Base-by-base conservation (phyloP, 2,113 vertebrate genomes). In the Merops nubicus region DNA sequence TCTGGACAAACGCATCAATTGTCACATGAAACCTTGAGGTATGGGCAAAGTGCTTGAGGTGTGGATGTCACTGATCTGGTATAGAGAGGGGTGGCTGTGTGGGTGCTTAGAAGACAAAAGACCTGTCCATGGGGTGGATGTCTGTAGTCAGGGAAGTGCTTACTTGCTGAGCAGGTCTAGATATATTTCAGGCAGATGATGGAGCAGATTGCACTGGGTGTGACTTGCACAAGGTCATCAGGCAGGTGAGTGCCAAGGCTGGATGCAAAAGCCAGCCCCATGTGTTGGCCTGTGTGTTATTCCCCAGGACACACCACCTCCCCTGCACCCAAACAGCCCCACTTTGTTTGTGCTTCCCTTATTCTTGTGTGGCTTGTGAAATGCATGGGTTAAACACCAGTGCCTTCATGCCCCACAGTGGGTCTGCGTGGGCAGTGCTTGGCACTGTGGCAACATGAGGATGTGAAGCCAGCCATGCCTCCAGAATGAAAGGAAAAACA, bases 21-120 rank as follows among this genome's bases (percentile, higher is more conserved):
- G 26, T 14, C 26, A 6, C 0, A 0, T 54, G 47, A 17, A 10
- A 31, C 0, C 0, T 28, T 42, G 64, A 36, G 8, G 2, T 51
- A 28, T 51, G 38, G 53, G 36, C 7, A 19, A 79, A 78, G 5
- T 2, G 2, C 25, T 73, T 42, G 22, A 68, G 4, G 22, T 47
- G 8, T 18, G 59, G 16, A 21, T 69, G 29, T 53, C 48, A 63
- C n/a, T 36, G 23, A 25, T 15, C 56, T 19, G 11, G 9, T n/a
- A 4, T 28, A 74, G 54, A 18, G 31, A 29, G 14, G 45, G 21
- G 23, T 79, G 29, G 36, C 6, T 33, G 5, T 40, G 25, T 60
- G 26, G 12, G 12, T 73, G n/a, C 70, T 69, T 45, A 57, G 45
- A 31, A 34, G 38, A 36, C 9, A n/a, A 69, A 59, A 57, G 20